Base-by-base conservation (phyloP, 2,113 vertebrate genomes). In the Abramis brama region DNA sequence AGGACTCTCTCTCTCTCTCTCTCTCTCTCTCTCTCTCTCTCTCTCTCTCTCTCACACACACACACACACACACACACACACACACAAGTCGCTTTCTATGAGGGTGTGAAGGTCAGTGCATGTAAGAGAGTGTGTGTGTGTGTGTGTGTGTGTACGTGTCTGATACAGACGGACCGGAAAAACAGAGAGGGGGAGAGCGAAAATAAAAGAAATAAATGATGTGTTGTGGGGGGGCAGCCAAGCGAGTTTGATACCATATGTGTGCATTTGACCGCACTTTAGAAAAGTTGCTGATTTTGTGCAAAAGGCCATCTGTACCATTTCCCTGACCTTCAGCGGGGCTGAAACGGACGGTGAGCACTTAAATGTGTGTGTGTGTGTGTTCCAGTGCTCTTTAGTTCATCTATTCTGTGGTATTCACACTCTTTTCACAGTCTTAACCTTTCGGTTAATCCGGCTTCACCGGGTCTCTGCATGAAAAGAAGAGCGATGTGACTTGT, bases 231-330 rank as follows among this genome's bases (percentile, higher is more conserved):
- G 76, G 71, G 68, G 82, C 68, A 88, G 86, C 45, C 87, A 81
- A 80, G 79, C 77, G 60, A 33, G 85, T 91, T 87, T 88, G 87
- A 90, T 83, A 90, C 86, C 83, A 87, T 82, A 89, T 91, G 89
- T 83, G 87, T 88, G 77, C 89, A 82, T 90, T 91, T 91, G 90
- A 91, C 86, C 90, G 89, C 89, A 88, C 82, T 91, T 91, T 90
- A 73, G 55, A 88, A 91, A 93, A 94, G 90, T 90, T 93, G 93
- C 91, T 94, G 93, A 94, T 92, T 93, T 94, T 79, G 90, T 92
- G 88, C 87, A 92, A 94, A 92, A 92, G 86, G 89, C 92, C 92
- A 93, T 93, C 90, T 93, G 93, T 91, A 89, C 90, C 77, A 82
- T 90, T 86, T 84, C 80, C 64, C 87, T 93, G 92, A 95, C 92